Conservation (phyloP, 2,113 vertebrate genomes). For the Megaptera novaeangliae region DNA sequence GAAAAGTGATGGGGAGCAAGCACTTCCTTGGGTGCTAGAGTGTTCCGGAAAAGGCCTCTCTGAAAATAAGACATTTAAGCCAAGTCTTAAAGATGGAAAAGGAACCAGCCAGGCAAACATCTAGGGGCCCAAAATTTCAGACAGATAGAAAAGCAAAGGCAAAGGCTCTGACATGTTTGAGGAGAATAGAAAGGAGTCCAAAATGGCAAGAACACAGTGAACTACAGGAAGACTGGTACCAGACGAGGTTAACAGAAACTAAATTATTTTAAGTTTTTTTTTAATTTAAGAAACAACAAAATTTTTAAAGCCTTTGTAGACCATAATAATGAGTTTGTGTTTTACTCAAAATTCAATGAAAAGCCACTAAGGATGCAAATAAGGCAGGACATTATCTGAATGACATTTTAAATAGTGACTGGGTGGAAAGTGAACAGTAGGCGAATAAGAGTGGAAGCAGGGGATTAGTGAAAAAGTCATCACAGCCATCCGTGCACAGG, state of each 20-base stretch:
- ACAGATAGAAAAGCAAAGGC: neutral
- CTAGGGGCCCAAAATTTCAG: neutral
- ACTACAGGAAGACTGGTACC: neutral
- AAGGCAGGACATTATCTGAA: neutral
- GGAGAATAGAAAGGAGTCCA: neutral
- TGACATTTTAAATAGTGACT: neutral
- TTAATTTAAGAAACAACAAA: neutral
- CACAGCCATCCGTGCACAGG: rapidly evolving
- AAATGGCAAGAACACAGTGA: neutral
- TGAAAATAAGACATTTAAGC: neutral
- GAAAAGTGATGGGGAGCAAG: neutral
- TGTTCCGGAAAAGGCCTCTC: neutral
- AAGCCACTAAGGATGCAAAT: neutral
- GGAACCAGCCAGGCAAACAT: neutral
- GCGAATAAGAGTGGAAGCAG: neutral
- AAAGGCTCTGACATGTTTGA: neutral
- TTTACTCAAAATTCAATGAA: neutral
- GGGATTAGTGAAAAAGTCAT: neutral
- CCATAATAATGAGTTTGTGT: neutral
- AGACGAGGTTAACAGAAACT: neutral
- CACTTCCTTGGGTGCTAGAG: neutral
- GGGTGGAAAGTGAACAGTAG: neutral
- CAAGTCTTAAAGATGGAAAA: neutral
- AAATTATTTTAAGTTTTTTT: neutral
- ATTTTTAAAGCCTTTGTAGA: neutral